These are phyloP conservation scores for Venustaconcha ellipsiformis DNA, from an alignment of 1,140 invertebrate species.

Conservation along the genomic window DNA sequence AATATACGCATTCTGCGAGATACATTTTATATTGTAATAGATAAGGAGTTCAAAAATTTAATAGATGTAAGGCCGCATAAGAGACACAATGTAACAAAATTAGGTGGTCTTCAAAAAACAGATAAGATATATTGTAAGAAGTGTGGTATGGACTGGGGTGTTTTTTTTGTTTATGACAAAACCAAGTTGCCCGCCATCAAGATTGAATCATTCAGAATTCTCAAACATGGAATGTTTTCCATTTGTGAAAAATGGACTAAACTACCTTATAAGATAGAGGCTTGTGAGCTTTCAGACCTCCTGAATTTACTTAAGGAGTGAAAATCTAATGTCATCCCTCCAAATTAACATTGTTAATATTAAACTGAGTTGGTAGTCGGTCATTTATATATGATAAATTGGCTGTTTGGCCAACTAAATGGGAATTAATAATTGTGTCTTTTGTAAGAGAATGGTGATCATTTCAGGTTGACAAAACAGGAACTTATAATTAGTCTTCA, in stretches of 20 bases:
- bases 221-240: background rate
- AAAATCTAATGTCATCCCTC: too few species aligned
- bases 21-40: slow-evolving; percentile 12
- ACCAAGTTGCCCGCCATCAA: slow-evolving; percentile 6
- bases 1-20: slow-evolving; percentile 5
- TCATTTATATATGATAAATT: too few species aligned
- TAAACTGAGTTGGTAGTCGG: too few species aligned
- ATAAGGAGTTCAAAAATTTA: slow-evolving; percentile 7
- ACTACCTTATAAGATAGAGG: background rate
- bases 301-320: too few species aligned
- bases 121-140: slow-evolving; percentile 29
- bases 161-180: slow-evolving; percentile 4
- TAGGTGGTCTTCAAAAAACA: slow-evolving; percentile 9
- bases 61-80: slow-evolving; percentile 13
- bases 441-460: too few species aligned
- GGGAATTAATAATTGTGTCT: too few species aligned
- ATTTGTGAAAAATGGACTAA: slow-evolving; percentile 17
- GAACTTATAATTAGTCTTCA: too few species aligned
- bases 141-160: slow-evolving; percentile 26
- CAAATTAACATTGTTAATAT: too few species aligned
- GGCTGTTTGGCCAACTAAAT: too few species aligned
- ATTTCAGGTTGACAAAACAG: too few species aligned
- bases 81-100: slow-evolving; percentile 1
- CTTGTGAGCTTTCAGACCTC: too few species aligned
- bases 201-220: slow-evolving; percentile 9